Base-by-base conservation (phyloP, 2,113 vertebrate genomes). In the Otolemur garnettii region DNA sequence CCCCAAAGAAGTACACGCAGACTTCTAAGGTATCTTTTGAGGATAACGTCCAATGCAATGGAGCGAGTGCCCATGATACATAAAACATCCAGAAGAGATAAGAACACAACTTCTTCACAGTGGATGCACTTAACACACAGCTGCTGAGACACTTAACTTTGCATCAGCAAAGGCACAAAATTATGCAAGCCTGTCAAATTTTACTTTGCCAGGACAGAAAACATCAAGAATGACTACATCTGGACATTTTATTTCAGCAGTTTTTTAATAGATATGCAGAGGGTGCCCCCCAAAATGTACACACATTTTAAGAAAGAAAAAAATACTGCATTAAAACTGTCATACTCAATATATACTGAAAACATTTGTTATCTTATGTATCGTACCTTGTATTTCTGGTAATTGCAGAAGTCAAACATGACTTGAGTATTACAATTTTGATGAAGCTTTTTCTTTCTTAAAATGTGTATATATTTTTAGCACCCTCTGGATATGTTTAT, bases 211-310 rank as follows among this genome's bases (percentile, higher is more conserved):
- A 69, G n/a, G 5, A 82, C 50, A 72, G 9, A 87, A 97, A 88
- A 90, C 22, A 95, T 85, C 60, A 82, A 79, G 83, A 84, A 90
- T 84, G 35, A 74, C 12, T 91, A 17, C 33, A 87, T 85, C 33
- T 87, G 77, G 71, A 59, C 87, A 93, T 90, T 69, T 94, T 1
- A 94, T 95, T 96, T 88, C 45, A 79, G 80, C 22, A n/a, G 12
- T 62, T 50, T 81, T 80, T 38, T 68, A 3, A 69, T 0, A 50
- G 4, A 45, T 11, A 42, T 11, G 45, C 45, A 50, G 8, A 50
- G 45, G 45, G 10, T 50, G 45, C 45, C 45, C 45, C 45, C 45
- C 45, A 50, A 50, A 50, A 50, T 50, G 45, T 50, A 50, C 45
- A 50, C 45, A 50, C 45, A 50, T 50, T 50, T 50, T 50, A 50